These are phyloP conservation scores for Hydrocynus forskahlii DNA, from an alignment of 2,797 vertebrate species.

Conservation along the genomic window DNA sequence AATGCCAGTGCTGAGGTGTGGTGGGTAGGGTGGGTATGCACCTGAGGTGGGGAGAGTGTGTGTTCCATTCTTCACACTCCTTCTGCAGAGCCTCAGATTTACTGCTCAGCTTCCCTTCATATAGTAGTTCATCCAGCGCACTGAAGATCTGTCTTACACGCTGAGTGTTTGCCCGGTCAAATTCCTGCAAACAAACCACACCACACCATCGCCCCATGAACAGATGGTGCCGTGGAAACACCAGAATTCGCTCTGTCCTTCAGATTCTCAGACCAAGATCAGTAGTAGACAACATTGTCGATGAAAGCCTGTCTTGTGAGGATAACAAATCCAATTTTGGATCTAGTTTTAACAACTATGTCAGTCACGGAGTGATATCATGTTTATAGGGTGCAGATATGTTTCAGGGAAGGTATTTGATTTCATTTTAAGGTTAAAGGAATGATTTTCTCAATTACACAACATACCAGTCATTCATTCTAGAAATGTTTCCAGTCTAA, in stretches of 20 bases:
- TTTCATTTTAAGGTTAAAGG: neutral
- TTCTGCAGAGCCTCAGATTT: constrained; percentile 74
- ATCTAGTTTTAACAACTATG: neutral
- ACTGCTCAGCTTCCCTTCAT: constrained; percentile 79
- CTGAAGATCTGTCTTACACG: constrained; percentile 80
- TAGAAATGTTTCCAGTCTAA: too few relatives aligned
- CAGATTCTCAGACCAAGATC: neutral
- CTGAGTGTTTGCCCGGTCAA: constrained; percentile 80
- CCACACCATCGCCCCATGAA: neutral
- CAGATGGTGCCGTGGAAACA: neutral
- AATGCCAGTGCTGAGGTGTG: neutral
- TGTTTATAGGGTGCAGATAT: neutral
- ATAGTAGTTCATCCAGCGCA: constrained; percentile 85
- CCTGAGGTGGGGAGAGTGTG: constrained; percentile 82
- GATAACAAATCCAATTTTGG: neutral
- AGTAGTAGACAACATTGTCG: neutral
- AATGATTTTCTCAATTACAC: too few relatives aligned
- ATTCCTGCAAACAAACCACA: constrained; percentile 74
- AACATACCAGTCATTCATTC: too few relatives aligned
- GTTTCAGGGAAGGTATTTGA: neutral
- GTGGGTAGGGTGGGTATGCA: constrained; percentile 49
- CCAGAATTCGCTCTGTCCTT: too few relatives aligned
- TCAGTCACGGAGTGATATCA: neutral
- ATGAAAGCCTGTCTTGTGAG: neutral
- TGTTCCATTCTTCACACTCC: constrained; percentile 83